Evolutionary conservation across 2,113 vertebrate genomes (phyloP).

Genomic region (Vimba vimba): DNA sequence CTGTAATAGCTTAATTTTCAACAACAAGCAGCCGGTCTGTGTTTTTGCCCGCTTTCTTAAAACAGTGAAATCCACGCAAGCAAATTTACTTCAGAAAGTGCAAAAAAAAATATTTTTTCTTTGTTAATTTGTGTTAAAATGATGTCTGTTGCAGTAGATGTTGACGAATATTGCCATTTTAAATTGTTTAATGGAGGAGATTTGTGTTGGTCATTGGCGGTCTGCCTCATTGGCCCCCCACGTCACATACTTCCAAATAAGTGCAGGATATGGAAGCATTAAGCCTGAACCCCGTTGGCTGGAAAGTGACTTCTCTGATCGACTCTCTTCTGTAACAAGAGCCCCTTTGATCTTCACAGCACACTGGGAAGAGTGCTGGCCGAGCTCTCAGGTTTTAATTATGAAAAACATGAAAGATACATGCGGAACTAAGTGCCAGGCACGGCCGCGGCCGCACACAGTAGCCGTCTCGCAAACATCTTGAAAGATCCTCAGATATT

Average conservation of each 20-base stretch:
- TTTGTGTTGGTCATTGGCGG: slow-evolving; percentile 56
- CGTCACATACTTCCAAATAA: slow-evolving; percentile 66
- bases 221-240: slow-evolving; percentile 54
- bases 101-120: too few relatives aligned
- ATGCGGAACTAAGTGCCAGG: slow-evolving; percentile 74
- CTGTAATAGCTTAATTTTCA: background rate
- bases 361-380: slow-evolving; percentile 64
- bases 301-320: slow-evolving; percentile 69
- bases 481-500: slow-evolving; percentile 28
- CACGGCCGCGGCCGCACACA: slow-evolving; percentile 60
- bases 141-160: too few relatives aligned
- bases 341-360: slow-evolving; percentile 74
- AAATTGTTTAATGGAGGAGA: background rate
- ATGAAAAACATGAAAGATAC: slow-evolving; percentile 81
- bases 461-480: slow-evolving; percentile 42
- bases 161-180: background rate
- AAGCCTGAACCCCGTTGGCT: slow-evolving; percentile 63
- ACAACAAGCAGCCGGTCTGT: background rate
- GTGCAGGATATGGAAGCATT: slow-evolving; percentile 67
- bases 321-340: slow-evolving; percentile 72
- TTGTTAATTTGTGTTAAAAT: background rate
- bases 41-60: background rate
- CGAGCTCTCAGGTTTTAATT: slow-evolving; percentile 76
- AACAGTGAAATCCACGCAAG: background rate
- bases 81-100: too few relatives aligned